Evolutionary conservation across 2,888 invertebrate genomes (phyloP).

Genomic region (Orthonevra nobilis): DNA sequence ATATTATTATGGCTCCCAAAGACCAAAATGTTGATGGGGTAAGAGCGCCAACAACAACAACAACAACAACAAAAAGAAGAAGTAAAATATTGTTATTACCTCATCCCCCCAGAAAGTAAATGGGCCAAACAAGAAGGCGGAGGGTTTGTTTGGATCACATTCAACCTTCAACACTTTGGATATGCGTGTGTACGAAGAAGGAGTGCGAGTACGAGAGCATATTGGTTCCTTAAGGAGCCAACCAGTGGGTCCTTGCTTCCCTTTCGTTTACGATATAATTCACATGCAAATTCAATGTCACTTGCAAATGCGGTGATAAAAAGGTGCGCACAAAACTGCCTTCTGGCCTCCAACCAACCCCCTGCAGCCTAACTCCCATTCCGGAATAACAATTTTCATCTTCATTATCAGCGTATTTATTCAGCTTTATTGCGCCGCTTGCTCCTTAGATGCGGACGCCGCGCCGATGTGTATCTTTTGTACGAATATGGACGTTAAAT

Average conservation of each 20-base stretch:
- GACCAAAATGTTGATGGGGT: conserved; percentile 23
- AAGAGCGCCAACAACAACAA: not conserved
- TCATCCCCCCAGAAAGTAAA: conserved; percentile 3
- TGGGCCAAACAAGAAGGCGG: conserved; percentile 9
- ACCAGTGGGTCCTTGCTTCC: not conserved
- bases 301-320: conserved; percentile 55
- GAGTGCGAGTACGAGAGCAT: no score
- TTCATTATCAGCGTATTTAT: conserved; percentile 68
- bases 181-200: no score
- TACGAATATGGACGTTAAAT: conserved; percentile 67
- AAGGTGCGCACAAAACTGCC: conserved; percentile 24
- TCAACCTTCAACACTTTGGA: no score
- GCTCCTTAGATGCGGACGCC: conserved; percentile 28
- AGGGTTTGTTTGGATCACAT: no score
- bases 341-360: not conserved
- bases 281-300: conserved; percentile 70
- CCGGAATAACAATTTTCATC: conserved; percentile 61
- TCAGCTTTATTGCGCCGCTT: conserved; percentile 53
- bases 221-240: conserved; percentile 25
- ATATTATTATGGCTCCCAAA: conserved; percentile 40
- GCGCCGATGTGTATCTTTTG: conserved; percentile 55
- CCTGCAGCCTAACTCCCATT: not conserved
- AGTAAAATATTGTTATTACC: conserved; percentile 58
- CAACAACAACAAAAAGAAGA: conserved; percentile 16
- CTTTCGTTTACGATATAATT: conserved; percentile 51